Conservation (phyloP, 2,888 invertebrate species). For the Drosophila merina region DNA sequence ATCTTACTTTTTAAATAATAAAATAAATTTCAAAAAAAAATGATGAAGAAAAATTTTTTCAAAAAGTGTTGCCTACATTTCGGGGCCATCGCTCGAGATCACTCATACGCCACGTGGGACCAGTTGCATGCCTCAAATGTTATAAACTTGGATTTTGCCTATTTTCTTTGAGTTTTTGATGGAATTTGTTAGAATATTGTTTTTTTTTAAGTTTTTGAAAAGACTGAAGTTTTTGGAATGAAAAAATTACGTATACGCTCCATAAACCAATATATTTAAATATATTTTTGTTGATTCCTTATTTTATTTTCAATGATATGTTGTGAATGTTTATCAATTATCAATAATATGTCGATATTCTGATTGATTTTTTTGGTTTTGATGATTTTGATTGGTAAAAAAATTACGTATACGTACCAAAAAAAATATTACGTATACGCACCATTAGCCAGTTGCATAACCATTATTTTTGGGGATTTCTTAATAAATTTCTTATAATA, state of each 20-base stretch:
- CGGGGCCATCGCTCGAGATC: too few relatives aligned
- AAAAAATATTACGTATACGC: slow-evolving; percentile 10
- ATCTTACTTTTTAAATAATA: too few relatives aligned
- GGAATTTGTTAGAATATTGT: not conserved
- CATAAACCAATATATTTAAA: not conserved
- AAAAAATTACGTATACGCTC: not conserved
- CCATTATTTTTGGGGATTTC: not conserved
- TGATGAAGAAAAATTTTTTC: too few relatives aligned
- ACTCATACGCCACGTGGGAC: not conserved
- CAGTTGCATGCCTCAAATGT: not conserved
- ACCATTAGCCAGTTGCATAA: not conserved
- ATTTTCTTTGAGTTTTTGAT: not conserved
- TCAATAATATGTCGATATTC: too few relatives aligned
- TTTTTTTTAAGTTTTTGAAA: not conserved
- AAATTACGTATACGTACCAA: not conserved
- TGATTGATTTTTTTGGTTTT: not conserved
- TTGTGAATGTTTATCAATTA: too few relatives aligned
- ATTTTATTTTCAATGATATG: not conserved
- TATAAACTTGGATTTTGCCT: not conserved
- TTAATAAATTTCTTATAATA: too few relatives aligned
- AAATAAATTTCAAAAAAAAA: too few relatives aligned
- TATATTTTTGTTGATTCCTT: not conserved
- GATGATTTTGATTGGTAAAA: not conserved
- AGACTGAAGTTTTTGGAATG: not conserved
- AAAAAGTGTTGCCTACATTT: too few relatives aligned